Evolutionary conservation across 2,888 invertebrate species (phyloP).

Genomic region (Metallyticus violacea): DNA sequence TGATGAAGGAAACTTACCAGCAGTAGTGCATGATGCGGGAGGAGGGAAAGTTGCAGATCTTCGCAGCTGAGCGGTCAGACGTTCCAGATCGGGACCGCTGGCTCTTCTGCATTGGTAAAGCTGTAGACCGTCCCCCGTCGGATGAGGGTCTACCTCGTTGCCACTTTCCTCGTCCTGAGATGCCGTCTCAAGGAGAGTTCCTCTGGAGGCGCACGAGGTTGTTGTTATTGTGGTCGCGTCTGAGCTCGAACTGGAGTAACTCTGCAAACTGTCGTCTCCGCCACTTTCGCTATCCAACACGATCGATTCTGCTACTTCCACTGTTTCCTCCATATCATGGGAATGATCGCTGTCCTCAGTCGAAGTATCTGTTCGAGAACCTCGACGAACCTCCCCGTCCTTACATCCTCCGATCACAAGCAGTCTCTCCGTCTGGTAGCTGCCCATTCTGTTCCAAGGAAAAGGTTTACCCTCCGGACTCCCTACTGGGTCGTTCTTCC

Average conservation of each 20-base stretch:
- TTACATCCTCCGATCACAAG: constrained; percentile 6
- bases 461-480: neutral
- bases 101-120: neutral
- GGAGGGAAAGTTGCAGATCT: constrained; percentile 49
- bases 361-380: neutral
- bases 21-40: constrained; percentile 43
- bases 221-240: neutral
- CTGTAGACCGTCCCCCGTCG: neutral
- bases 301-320: neutral
- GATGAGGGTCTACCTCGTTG: neutral
- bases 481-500: neutral
- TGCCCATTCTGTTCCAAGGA: neutral
- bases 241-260: neutral
- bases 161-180: neutral
- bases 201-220: neutral
- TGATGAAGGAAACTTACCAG: neutral
- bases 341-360: neutral
- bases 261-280: neutral
- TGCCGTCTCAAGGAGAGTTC: neutral
- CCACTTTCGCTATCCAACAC: neutral
- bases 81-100: neutral
- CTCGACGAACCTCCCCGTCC: neutral
- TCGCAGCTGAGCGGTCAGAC: constrained; percentile 34
- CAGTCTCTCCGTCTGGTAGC: constrained; percentile 1
- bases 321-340: neutral